Base-by-base conservation (phyloP, 2,797 vertebrate genomes). In the Channallabes apus region DNA sequence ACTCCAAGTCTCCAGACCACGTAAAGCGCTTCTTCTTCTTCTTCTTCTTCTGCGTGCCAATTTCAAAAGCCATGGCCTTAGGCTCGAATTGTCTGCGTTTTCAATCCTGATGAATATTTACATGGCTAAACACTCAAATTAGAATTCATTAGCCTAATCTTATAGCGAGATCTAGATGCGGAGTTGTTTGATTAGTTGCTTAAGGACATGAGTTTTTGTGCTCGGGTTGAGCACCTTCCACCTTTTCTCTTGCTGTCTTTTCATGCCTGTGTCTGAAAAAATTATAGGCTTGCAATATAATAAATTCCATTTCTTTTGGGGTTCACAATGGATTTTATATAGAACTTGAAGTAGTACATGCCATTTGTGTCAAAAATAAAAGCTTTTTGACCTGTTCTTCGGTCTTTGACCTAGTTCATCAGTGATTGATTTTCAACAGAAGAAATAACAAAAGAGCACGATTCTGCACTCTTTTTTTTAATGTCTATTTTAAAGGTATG, bases 141-240 rank as follows among this genome's bases (percentile, higher is more conserved):
- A 95, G 93, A 95, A 95, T 95, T 94, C 93, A 95, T 95, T 95
- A 95, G 93, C 90, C 87, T 91, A 94, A 95, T 95, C 94, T 93
- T 90, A 91, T 90, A 91, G 94, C 92, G 92, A 87, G 89, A 95
- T 95, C 94, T 94, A 93, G 93, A 95, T 94, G 89, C 80, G 87
- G 92, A 94, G 94, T 95, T 95, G 94, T 95, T 92, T 95, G 93
- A 96, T 95, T 94, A 95, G 94, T 93, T 91, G 94, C 95, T 95
- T 85, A 90, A 92, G 93, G 94, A 94, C 93, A 93, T 91, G 58
- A 90, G 92, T 92, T 93, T 94, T 94, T 89, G 86, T 90, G 86
- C 84, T 93, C 93, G 91, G 91, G 85, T 80, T 87, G 91, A 91
- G 91, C 92, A 91, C 61, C 92, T 94, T 91, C 90, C 88, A 91